Conservation (phyloP, 35 echinoderm and acorn worm species). For the Eucidaris tribuloides region DNA sequence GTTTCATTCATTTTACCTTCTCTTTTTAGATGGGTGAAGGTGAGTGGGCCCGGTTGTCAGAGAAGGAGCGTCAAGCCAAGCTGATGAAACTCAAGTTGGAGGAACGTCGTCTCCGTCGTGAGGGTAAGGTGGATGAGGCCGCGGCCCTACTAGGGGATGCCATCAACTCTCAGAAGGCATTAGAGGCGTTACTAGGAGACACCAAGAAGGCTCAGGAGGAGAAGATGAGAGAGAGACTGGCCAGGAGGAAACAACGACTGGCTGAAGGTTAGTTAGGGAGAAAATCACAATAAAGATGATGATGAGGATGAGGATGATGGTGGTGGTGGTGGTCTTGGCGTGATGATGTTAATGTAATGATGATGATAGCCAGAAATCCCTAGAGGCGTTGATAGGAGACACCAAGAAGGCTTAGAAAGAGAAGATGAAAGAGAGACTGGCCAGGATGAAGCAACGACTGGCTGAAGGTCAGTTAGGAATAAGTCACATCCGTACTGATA, state of each 20-base stretch:
- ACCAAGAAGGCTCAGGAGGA: slow-evolving; percentile 81
- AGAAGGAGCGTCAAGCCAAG: slow-evolving; percentile 76
- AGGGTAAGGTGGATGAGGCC: slow-evolving; percentile 86
- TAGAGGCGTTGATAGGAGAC: no score
- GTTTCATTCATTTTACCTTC: background rate
- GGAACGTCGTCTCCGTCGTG: slow-evolving; percentile 70
- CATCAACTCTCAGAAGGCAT: slow-evolving; percentile 69
- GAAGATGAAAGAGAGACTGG: no score
- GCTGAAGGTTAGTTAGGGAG: slow-evolving; percentile 83
- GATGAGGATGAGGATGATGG: no score
- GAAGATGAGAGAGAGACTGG: slow-evolving; percentile 73
- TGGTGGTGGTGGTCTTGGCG: no score
- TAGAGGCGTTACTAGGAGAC: slow-evolving; percentile 79
- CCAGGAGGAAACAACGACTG: slow-evolving; percentile 62
- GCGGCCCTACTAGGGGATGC: slow-evolving; percentile 76
- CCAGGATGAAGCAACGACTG: no score
- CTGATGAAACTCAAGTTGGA: slow-evolving; percentile 82
- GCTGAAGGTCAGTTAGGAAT: no score
- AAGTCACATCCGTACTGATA: no score
- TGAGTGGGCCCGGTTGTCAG: slow-evolving; percentile 81
- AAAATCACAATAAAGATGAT: no score
- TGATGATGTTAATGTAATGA: no score
- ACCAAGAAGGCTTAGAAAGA: no score
- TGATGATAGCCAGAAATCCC: no score
- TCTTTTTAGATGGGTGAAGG: slow-evolving; percentile 67